Percentiles rank a stretch among this genome's conserved stretches.
Conservation (phyloP, 2,888 invertebrate species). For the Hirtodrosophila duncani region DNA sequence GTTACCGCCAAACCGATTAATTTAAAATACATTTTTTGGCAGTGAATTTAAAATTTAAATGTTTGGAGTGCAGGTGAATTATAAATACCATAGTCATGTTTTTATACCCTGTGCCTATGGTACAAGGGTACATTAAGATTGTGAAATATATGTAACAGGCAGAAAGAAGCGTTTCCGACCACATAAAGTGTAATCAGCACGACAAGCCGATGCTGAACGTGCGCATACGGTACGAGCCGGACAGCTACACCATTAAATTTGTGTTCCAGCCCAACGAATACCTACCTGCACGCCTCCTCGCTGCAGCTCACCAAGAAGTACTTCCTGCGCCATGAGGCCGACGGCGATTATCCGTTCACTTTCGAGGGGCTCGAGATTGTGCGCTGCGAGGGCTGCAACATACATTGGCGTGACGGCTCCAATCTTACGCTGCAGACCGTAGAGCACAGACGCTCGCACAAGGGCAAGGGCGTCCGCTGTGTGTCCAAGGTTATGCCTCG, state of each 20-base stretch:
- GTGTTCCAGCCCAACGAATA: slow-evolving; percentile 44
- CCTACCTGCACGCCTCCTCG: slow-evolving; percentile 39
- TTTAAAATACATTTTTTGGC: too few relatives aligned
- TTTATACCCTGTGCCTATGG: too few relatives aligned
- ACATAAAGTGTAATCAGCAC: slow-evolving; percentile 24
- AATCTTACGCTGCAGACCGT: slow-evolving; percentile 51
- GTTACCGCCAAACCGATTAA: too few relatives aligned
- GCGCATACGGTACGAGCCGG: slow-evolving; percentile 45
- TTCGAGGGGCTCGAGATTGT: slow-evolving; percentile 60
- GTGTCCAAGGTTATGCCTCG: slow-evolving; percentile 50
- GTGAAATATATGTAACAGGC: too few relatives aligned
- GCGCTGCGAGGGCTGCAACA: slow-evolving; percentile 57
- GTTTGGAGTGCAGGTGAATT: too few relatives aligned
- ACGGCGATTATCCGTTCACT: slow-evolving; percentile 48
- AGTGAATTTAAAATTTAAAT: too few relatives aligned
- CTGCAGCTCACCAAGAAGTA: slow-evolving; percentile 50
- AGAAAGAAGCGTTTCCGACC: too few relatives aligned
- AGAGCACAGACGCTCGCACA: slow-evolving; percentile 26
- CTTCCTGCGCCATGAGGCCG: slow-evolving; percentile 52
- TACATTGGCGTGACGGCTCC: slow-evolving; percentile 53
- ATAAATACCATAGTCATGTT: too few relatives aligned
- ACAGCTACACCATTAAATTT: slow-evolving; percentile 48
- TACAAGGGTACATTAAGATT: too few relatives aligned
- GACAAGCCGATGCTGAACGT: slow-evolving; percentile 56
- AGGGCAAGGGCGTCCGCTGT: slow-evolving; percentile 39